A percentile compares a stretch with the other conserved stretches of the same genome.
These are phyloP conservation scores for Buathra laborator DNA, from an alignment of 2,888 invertebrate species.

Conservation along the genomic window DNA sequence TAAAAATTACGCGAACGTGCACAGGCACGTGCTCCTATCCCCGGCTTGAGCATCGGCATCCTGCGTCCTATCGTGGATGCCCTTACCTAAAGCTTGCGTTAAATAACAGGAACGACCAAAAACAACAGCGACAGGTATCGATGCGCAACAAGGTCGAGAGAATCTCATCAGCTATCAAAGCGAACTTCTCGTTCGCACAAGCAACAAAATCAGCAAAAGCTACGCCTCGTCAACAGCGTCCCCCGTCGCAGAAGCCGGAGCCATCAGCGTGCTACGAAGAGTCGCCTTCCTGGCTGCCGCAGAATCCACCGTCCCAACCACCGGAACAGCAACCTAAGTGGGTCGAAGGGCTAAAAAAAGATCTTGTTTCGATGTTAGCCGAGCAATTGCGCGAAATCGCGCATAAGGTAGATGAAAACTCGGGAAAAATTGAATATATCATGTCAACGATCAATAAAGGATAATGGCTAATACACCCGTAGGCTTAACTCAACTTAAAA, in stretches of 20 bases:
- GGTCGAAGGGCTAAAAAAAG: background rate
- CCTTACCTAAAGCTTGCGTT: constrained; percentile 31
- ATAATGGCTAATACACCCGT: background rate
- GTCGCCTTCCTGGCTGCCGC: background rate
- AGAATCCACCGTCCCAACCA: background rate
- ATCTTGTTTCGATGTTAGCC: background rate
- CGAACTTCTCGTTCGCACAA: background rate
- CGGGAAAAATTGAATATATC: background rate
- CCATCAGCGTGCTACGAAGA: background rate
- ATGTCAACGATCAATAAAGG: background rate
- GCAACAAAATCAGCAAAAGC: background rate
- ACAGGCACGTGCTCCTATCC: no score
- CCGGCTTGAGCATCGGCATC: no score
- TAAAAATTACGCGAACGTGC: no score
- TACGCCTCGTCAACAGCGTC: background rate
- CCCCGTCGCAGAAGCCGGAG: background rate
- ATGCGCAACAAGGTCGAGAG: background rate
- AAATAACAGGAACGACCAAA: background rate
- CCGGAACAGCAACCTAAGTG: background rate
- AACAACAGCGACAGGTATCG: background rate
- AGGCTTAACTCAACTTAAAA: background rate
- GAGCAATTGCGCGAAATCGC: background rate
- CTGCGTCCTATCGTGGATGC: constrained; percentile 44
- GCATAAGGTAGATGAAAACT: background rate
- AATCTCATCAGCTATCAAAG: background rate